phyloP scores from a whole-genome alignment of 1,140 invertebrate genomes.

The Globodera rostochiensis region DNA sequence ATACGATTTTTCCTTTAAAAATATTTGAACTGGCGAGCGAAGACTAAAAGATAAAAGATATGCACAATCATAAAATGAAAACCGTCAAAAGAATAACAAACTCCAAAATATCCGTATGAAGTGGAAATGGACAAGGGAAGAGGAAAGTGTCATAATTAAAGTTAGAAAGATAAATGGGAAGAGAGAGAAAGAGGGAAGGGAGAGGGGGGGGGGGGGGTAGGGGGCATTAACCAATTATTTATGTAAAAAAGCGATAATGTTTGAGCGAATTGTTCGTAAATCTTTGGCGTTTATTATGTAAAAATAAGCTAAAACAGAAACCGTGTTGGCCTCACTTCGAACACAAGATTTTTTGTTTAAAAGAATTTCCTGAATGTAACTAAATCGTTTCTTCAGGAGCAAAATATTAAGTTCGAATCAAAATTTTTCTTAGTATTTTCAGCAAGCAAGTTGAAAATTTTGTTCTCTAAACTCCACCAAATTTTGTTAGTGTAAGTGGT shows the following conservation, averaged over 20 bases:
- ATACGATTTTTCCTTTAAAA: neutral
- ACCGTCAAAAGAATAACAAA: neutral
- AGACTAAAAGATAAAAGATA: constrained; percentile 7
- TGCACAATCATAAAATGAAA: neutral
- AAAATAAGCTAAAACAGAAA: neutral
- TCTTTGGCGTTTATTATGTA: too few species aligned
- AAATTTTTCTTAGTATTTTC: too few species aligned
- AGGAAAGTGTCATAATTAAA: neutral
- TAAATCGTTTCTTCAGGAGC: neutral
- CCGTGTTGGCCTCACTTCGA: neutral
- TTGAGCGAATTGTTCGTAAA: too few species aligned
- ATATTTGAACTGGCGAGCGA: neutral
- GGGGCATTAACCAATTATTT: neutral
- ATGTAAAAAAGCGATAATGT: too few species aligned
- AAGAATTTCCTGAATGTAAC: too few species aligned
- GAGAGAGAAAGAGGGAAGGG: neutral
- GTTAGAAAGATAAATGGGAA: neutral
- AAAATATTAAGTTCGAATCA: too few species aligned
- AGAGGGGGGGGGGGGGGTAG: neutral
- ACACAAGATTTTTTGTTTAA: too few species aligned
- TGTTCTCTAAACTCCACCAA: too few species aligned
- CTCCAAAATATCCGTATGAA: neutral
- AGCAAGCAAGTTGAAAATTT: too few species aligned
- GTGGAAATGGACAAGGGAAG: neutral
- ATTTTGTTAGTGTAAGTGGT: too few species aligned